These are phyloP conservation scores for Rhinichthys osculus DNA, from an alignment of 2,797 vertebrate genomes.

Conservation along the genomic window DNA sequence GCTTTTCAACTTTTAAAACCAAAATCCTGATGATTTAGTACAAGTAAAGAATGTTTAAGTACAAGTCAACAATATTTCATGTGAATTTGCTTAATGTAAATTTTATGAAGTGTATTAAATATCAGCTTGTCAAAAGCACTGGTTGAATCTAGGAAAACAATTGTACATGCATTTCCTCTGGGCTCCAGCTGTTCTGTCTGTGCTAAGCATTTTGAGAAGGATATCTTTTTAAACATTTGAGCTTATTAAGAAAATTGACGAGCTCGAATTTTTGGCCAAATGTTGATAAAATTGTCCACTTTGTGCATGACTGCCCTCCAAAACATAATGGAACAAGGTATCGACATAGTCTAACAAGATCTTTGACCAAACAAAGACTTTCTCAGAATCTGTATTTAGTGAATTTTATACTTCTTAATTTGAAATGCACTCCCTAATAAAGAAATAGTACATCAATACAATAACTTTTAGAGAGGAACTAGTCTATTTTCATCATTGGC, in stretches of 20 bases:
- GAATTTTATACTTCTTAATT: background rate
- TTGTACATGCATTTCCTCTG: background rate
- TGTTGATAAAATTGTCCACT: background rate
- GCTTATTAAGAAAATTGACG: background rate
- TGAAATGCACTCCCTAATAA: background rate
- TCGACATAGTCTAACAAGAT: background rate
- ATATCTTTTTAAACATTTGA: background rate
- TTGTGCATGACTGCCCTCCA: slow-evolving; percentile 6
- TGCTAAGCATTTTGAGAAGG: background rate
- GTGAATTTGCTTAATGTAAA: background rate
- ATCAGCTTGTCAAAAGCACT: background rate
- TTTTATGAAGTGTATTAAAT: slow-evolving; percentile 9
- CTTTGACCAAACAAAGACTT: background rate
- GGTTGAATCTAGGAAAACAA: background rate
- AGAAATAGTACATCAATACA: background rate
- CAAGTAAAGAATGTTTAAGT: slow-evolving; percentile 22
- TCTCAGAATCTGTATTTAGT: background rate
- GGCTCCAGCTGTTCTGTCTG: background rate
- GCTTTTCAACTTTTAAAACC: slow-evolving; percentile 13
- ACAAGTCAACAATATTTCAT: slow-evolving; percentile 10
- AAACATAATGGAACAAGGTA: background rate
- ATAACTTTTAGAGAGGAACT: background rate
- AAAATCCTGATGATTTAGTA: slow-evolving; percentile 2
- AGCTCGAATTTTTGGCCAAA: background rate
- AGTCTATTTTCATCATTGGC: background rate